Conservation (phyloP, 2,888 invertebrate genomes). For the Marronus borbonicus region DNA sequence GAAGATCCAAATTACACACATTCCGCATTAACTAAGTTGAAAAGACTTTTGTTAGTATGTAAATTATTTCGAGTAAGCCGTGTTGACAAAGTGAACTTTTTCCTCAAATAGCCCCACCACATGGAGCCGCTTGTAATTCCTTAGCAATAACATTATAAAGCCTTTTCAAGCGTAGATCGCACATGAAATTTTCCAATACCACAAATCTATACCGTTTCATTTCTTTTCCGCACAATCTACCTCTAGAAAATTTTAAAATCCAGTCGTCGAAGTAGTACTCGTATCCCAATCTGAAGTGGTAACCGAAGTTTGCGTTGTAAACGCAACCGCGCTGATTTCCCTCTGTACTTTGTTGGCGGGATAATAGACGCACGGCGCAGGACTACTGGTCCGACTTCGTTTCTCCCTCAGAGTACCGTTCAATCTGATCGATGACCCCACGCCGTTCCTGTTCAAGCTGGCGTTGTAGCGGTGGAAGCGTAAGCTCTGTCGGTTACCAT, state of each 20-base stretch:
- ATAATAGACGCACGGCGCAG: conserved; percentile 74
- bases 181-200: too few relatives aligned
- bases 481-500: conserved; percentile 83
- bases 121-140: too few relatives aligned
- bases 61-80: too few relatives aligned
- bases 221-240: too few relatives aligned
- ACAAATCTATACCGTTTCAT: too few relatives aligned
- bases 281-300: conserved; percentile 54
- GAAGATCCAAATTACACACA: too few relatives aligned
- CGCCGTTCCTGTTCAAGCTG: conserved; percentile 68
- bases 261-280: conserved; percentile 51
- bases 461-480: conserved; percentile 75
- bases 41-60: too few relatives aligned
- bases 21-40: too few relatives aligned
- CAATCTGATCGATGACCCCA: conserved; percentile 59
- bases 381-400: conserved; percentile 66
- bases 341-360: conserved; percentile 67
- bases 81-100: too few relatives aligned
- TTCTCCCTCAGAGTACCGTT: conserved; percentile 53
- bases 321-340: conserved; percentile 62
- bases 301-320: conserved; percentile 64
- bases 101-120: too few relatives aligned
- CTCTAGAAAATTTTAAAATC: conserved; percentile 6
- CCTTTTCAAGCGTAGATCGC: too few relatives aligned
- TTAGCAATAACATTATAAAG: too few relatives aligned